Base-by-base conservation (phyloP, 2,888 invertebrate genomes). In the Hyles lineata region DNA sequence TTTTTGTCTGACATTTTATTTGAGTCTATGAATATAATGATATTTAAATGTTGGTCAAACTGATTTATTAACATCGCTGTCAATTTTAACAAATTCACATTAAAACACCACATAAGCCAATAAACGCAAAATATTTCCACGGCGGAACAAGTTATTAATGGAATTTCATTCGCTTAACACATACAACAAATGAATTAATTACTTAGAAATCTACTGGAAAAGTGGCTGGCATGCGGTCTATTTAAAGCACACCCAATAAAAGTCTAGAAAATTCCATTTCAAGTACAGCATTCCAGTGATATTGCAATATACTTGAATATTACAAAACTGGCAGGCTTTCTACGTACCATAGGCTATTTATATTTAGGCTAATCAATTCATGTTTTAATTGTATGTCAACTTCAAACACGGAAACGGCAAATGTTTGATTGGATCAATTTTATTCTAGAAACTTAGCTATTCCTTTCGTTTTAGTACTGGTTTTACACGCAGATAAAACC, bases 321-420 rank as follows among this genome's bases (percentile, higher is more conserved):
- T 67, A 43, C 50, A 67, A 67, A 67, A 67, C 67, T 7, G 17
- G 32, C 21, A 50, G 63, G 50, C 67, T 67, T 67, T 67, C 67
- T 67, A 72, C 58, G 17, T 29, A 58, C 70, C 17, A 21, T 58
- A 55, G 29, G 58, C 23, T 23, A 62, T 55, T 25, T 35, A 72
- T 72, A 58, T 72, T 67, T 67, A 72, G 67, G 58, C 35, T 67
- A 72, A 72, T 50, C 63, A 58, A 59, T 72, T 72, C 72, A 63
- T 35, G 5, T 72, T 72, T 72, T 72, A 72, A 72, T 72, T 72
- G 72, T 55, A 35, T 72, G 58, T 63, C 58, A 43, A 67, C 35
- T 19, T 17, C 21, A 58, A 72, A 63, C 58, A 35, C 58, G n/a
- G 58, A 19, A 67, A 43, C 35, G 32, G 55, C 43, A 35, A 43